Evolutionary conservation across 2,113 vertebrate genomes (phyloP), one percentile per base, ranked within the genome.

Genomic region (Lathamus discolor): DNA sequence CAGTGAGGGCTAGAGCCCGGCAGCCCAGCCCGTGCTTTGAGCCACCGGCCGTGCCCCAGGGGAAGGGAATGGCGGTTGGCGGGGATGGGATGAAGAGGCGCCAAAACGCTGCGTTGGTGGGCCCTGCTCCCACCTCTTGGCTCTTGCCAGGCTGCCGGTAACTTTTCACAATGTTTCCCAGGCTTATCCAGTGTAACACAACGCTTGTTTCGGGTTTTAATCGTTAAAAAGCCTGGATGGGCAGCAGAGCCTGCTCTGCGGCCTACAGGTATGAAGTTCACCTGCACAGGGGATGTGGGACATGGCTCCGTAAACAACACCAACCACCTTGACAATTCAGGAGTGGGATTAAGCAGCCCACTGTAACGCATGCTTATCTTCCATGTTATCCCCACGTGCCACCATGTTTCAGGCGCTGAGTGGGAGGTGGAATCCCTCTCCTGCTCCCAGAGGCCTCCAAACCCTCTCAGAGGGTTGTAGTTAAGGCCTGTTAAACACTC

Each of bases 271-370:
- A 17, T 11, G 5, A 10, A 1, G 0, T 20, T 24, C 8, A 4
- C 27, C 46, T 11, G 17, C 2, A 5, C 3, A 46, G n/a, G 11
- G 7, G 61, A 13, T 0, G 0, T 2, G 3, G 63, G 64, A 17
- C 43, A 1, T 5, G 2, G 11, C 61, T 10, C 14, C 2, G 0
- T 43, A 3, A 17, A 3, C 0, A 2, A 2, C 5, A 15, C 22
- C 28, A 0, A 28, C 27, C 2, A 0, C 63, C 16, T 9, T 4
- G 16, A 4, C 31, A 8, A 12, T 5, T 19, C 15, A 1, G 22
- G 18, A 5, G 28, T 7, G 31, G 2, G 7, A 6, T 17, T 6
- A 13, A 54, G 28, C 35, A 7, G 8, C 59, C 27, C 10, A 27
- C 10, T 1, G 5, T 8, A 11, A 11, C 0, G 6, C 33, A 17